Conservation (phyloP, 2,888 invertebrate genomes). For the Zele albiditarsus region DNA sequence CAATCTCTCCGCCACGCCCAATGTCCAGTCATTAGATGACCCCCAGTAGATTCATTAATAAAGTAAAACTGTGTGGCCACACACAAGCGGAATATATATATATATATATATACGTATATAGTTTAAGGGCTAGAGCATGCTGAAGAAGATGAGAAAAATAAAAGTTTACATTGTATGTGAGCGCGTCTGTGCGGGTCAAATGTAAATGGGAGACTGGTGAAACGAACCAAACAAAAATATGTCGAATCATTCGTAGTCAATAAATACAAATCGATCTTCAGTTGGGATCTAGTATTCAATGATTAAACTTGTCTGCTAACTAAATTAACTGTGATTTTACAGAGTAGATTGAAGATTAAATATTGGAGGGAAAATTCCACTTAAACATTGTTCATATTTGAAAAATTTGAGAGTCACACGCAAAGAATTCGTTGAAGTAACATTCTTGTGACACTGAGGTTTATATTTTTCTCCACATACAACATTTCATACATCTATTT, state of each 20-base stretch:
- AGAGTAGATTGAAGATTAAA: slow-evolving; percentile 64
- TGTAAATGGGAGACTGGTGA: slow-evolving; percentile 25
- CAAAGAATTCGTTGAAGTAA: too few relatives aligned
- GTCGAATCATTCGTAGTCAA: slow-evolving; percentile 70
- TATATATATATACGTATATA: not conserved
- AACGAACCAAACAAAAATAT: slow-evolving; percentile 52
- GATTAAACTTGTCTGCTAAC: slow-evolving; percentile 67
- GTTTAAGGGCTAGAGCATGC: not conserved
- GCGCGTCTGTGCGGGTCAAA: slow-evolving; percentile 30
- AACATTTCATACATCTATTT: too few relatives aligned
- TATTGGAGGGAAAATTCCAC: not conserved
- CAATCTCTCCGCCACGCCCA: slow-evolving; percentile 71
- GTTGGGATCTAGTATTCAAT: slow-evolving; percentile 48
- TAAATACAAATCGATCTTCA: slow-evolving; percentile 69
- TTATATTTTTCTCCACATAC: too few relatives aligned
- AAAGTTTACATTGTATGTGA: slow-evolving; percentile 18
- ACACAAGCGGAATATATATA: slow-evolving; percentile 55
- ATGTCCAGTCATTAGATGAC: slow-evolving; percentile 69
- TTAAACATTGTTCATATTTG: not conserved
- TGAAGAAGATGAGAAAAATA: slow-evolving; percentile 16
- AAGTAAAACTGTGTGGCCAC: slow-evolving; percentile 65
- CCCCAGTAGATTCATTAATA: slow-evolving; percentile 68
- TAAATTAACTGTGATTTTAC: slow-evolving; percentile 70
- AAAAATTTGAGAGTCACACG: not conserved
- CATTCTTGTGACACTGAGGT: too few relatives aligned